These are phyloP conservation scores for Bradypodion ventrale DNA, from an alignment of 2,797 vertebrate genomes.

Conservation along the genomic window DNA sequence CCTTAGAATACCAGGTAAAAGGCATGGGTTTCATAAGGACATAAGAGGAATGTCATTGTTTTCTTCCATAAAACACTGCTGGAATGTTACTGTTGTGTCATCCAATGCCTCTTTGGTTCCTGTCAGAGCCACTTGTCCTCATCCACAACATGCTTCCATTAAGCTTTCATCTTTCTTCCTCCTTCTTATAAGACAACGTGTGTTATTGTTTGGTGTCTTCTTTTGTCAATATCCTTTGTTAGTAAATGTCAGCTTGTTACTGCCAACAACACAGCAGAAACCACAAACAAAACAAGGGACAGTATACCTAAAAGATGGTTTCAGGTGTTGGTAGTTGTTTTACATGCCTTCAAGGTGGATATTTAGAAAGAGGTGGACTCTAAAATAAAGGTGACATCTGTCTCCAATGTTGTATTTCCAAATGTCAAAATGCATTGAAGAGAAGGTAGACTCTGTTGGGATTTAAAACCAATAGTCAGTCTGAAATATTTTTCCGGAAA, in stretches of 20 bases:
- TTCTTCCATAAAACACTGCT: background rate
- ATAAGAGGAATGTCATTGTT: background rate
- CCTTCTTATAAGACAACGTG: background rate
- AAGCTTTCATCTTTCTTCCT: background rate
- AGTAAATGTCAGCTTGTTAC: background rate
- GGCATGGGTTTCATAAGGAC: background rate
- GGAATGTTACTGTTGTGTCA: background rate
- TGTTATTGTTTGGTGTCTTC: background rate
- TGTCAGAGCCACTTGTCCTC: constrained; percentile 9
- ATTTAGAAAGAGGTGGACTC: background rate
- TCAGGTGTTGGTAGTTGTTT: background rate
- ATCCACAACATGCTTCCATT: background rate
- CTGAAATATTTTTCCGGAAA: constrained; percentile 14
- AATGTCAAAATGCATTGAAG: background rate
- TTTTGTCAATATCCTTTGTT: constrained; percentile 1
- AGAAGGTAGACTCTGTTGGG: background rate
- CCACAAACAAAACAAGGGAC: background rate
- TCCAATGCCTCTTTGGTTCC: background rate
- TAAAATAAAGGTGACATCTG: constrained; percentile 21
- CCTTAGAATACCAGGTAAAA: background rate
- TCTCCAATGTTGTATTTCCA: constrained; percentile 26
- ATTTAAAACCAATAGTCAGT: constrained; percentile 18
- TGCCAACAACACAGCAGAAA: background rate
- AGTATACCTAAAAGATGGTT: background rate
- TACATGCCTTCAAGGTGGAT: constrained; percentile 2